These are phyloP conservation scores for Heteromormyrus szaboi DNA, from an alignment of 2,797 vertebrate genomes.

Conservation along the genomic window DNA sequence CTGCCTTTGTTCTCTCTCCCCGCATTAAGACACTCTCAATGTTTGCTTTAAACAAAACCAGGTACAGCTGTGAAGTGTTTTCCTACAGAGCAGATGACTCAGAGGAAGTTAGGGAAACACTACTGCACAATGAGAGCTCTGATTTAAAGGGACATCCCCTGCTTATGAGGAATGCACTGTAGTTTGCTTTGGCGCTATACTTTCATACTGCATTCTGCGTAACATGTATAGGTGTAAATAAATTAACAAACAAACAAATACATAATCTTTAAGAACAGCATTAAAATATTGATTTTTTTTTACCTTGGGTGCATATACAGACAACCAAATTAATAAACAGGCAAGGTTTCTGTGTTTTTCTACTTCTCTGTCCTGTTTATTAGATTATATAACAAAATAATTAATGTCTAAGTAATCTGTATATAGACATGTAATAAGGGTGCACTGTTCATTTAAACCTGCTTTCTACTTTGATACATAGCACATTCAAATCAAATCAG, in stretches of 20 bases:
- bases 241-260: neutral
- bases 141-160: constrained; percentile 14
- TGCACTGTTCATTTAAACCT: neutral
- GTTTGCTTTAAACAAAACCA: constrained; percentile 57
- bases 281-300: neutral
- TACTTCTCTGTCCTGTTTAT: neutral
- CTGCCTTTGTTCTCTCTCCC: constrained; percentile 66
- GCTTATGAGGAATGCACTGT: neutral
- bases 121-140: constrained; percentile 39
- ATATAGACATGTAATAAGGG: neutral
- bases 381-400: neutral
- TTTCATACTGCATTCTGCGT: neutral
- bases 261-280: neutral
- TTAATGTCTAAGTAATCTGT: neutral
- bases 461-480: neutral
- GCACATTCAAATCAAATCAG: neutral
- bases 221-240: neutral
- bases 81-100: constrained; percentile 61
- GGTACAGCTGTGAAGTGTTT: constrained; percentile 64
- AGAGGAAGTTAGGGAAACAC: constrained; percentile 62
- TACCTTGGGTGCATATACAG: neutral
- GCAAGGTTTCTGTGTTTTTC: neutral
- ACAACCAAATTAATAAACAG: neutral
- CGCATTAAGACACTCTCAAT: constrained; percentile 50
- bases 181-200: neutral